Evolutionary conservation across 2,113 vertebrate species (phyloP).

Genomic region (Bagarius yarrelli): DNA sequence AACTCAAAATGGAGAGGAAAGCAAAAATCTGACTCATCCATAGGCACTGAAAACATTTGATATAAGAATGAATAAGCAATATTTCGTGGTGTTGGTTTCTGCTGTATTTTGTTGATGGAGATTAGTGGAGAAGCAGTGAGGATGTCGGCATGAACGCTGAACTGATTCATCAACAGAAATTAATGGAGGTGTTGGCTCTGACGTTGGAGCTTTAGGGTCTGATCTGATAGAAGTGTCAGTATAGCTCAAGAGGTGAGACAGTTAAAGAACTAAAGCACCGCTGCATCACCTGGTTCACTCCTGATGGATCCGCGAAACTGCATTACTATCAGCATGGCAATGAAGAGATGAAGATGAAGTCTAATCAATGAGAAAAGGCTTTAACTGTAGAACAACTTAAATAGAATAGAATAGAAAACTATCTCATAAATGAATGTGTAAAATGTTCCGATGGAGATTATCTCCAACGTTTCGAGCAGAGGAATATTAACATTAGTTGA

Average conservation of each 20-base stretch:
- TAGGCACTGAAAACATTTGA: too few species aligned
- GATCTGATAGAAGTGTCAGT: background rate
- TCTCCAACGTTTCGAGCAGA: background rate
- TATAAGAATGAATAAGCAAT: too few species aligned
- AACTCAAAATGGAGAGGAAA: too few species aligned
- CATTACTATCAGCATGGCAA: too few species aligned
- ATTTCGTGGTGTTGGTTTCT: too few species aligned
- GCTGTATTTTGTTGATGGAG: too few species aligned
- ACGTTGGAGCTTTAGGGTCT: background rate
- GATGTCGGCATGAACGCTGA: background rate
- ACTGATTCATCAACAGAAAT: background rate
- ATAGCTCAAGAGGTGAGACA: background rate
- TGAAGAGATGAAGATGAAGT: too few species aligned
- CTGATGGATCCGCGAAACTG: too few species aligned
- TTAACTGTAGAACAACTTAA: too few species aligned
- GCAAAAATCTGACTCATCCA: too few species aligned
- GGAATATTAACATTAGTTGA: background rate
- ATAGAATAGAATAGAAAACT: too few species aligned
- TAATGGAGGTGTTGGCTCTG: background rate
- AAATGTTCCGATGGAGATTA: background rate
- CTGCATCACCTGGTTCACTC: background rate
- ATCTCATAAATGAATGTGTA: background rate
- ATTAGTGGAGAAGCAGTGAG: background rate
- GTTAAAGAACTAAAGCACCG: background rate
- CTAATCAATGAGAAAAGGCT: too few species aligned